phyloP scores from a whole-genome alignment of 2,797 vertebrate species.

The Gymnopithys bicolor region DNA sequence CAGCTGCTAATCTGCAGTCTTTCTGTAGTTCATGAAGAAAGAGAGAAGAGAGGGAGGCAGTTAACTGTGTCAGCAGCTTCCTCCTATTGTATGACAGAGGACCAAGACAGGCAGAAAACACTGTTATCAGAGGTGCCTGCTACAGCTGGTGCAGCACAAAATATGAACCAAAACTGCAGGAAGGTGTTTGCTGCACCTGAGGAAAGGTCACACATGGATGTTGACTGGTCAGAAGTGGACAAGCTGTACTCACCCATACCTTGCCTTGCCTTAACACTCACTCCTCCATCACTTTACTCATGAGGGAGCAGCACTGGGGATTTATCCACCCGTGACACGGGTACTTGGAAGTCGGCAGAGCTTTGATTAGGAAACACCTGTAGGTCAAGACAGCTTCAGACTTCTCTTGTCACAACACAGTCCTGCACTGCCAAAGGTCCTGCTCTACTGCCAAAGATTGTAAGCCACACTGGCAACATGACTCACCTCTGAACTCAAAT shows the following conservation, averaged over 20 bases:
- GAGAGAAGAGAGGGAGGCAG: neutral
- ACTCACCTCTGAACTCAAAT: neutral
- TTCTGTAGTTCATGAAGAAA: neutral
- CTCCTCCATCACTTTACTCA: accelerated
- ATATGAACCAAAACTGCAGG: neutral
- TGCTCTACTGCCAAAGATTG: neutral
- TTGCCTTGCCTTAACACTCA: neutral
- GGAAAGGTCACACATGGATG: neutral
- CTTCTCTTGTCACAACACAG: neutral
- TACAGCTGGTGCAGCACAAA: neutral
- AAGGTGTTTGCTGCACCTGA: neutral
- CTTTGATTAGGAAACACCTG: neutral
- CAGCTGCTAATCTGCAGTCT: neutral
- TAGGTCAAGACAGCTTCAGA: neutral
- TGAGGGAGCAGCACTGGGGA: neutral
- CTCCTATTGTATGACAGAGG: neutral
- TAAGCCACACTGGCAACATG: neutral
- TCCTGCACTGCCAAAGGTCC: neutral
- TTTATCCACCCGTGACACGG: accelerated
- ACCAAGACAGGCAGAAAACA: neutral
- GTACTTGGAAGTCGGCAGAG: neutral
- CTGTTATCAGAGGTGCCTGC: neutral
- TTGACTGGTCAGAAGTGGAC: neutral
- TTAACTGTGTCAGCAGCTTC: neutral
- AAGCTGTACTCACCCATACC: neutral